Conservation (phyloP, 2,888 invertebrate genomes). For the Nasonovia ribisnigri region DNA sequence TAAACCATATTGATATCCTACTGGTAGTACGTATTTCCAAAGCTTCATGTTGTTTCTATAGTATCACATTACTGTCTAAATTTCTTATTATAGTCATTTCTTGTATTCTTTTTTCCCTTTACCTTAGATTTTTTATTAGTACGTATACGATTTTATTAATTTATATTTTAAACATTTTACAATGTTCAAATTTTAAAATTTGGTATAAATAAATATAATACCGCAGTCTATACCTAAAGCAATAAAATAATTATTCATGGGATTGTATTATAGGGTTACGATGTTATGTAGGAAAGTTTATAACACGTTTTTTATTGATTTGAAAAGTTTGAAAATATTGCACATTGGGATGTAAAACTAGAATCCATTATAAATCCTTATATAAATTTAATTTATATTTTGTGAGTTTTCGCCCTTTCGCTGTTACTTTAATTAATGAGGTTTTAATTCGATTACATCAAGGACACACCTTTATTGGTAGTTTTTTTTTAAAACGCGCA, state of each 20-base stretch:
- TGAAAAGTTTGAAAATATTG: neutral
- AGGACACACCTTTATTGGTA: neutral
- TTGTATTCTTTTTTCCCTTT: neutral
- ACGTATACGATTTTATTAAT: neutral
- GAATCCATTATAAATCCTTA: neutral
- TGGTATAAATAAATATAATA: neutral
- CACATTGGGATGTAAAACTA: neutral
- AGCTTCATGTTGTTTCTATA: constrained; percentile 8
- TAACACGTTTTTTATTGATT: neutral
- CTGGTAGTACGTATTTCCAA: constrained; percentile 10
- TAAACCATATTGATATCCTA: constrained; percentile 13
- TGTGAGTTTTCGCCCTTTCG: neutral
- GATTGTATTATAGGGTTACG: neutral
- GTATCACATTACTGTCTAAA: neutral
- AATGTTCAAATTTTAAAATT: neutral
- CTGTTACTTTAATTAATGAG: constrained; percentile 1
- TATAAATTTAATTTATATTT: neutral
- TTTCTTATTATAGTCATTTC: neutral
- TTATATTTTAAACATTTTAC: neutral
- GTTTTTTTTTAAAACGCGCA: neutral
- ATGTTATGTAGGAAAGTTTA: neutral
- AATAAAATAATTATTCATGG: neutral
- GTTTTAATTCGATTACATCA: constrained; percentile 19
- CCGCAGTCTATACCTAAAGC: neutral
- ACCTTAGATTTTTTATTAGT: neutral